Conservation (phyloP, 2,113 vertebrate genomes). For the Burhinus oedicnemus region DNA sequence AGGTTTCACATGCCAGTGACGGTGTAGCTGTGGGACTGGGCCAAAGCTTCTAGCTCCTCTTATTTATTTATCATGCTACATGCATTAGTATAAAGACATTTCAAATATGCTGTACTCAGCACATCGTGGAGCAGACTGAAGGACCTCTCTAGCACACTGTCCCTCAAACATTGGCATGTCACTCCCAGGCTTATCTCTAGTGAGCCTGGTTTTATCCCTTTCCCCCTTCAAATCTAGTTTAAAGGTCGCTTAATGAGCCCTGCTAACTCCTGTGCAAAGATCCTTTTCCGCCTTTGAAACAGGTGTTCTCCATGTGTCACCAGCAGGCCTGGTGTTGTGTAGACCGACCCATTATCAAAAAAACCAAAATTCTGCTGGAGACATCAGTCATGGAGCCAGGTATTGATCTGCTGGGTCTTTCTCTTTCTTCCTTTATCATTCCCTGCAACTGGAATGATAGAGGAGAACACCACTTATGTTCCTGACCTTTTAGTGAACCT, state of each 20-base stretch:
- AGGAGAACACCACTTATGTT: neutral
- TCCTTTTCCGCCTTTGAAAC: neutral
- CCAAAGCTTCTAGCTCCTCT: neutral
- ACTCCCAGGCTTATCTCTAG: neutral
- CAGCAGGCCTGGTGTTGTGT: neutral
- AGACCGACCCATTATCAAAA: neutral
- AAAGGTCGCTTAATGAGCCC: neutral
- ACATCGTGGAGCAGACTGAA: neutral
- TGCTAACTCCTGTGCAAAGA: neutral
- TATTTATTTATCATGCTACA: neutral
- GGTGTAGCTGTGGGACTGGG: too few species aligned
- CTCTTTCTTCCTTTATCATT: neutral
- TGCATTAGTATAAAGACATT: neutral
- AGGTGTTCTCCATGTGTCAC: neutral
- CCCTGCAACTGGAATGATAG: neutral
- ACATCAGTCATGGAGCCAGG: neutral
- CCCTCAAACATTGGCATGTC: accelerated
- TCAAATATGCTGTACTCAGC: neutral
- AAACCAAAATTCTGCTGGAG: neutral
- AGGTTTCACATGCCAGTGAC: neutral
- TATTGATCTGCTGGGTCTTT: neutral
- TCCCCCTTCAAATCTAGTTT: neutral
- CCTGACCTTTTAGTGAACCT: neutral
- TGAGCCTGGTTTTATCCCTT: neutral
- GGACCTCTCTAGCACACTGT: accelerated